A percentile compares a stretch with the other conserved stretches of the same genome.
Conservation (phyloP, 1,140 invertebrate genomes). For the Polypedilum pembai region DNA sequence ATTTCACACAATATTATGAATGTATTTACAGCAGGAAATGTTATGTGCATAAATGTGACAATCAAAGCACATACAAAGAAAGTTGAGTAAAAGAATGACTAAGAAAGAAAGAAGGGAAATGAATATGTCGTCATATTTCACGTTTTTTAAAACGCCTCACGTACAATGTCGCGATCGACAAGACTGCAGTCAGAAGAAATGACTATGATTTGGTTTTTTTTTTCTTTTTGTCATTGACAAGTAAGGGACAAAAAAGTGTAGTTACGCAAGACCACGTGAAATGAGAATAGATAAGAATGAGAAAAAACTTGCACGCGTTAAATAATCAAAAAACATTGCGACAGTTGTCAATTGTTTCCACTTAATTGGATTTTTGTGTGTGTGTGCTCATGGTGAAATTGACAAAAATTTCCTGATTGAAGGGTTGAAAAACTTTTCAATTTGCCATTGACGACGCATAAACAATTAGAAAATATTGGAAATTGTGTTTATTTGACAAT, state of each 20-base stretch:
- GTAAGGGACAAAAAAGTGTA: background rate
- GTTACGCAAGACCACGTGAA: conserved; percentile 4
- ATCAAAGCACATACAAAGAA: background rate
- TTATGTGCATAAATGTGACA: conserved; percentile 17
- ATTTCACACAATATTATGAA: too few species aligned
- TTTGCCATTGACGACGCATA: background rate
- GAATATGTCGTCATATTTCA: conserved; percentile 12
- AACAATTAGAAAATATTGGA: background rate
- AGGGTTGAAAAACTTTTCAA: background rate
- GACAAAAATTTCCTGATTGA: background rate
- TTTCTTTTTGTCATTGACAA: too few species aligned
- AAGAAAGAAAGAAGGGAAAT: background rate
- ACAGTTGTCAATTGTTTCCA: too few species aligned
- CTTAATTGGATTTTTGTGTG: background rate
- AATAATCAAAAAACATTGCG: too few species aligned
- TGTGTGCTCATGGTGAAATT: background rate
- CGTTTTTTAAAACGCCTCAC: background rate
- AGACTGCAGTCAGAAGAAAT: too few species aligned
- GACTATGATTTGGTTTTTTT: too few species aligned
- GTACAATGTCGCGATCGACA: too few species aligned
- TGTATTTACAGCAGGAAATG: background rate
- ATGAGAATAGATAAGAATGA: background rate
- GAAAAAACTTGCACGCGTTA: too few species aligned
- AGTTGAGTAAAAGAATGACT: too few species aligned
- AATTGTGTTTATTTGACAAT: background rate